A percentile compares a stretch with the other conserved stretches of the same genome.
These are phyloP conservation scores for Syngnathoides biaculeatus DNA, from an alignment of 2,113 vertebrate species.

Conservation along the genomic window DNA sequence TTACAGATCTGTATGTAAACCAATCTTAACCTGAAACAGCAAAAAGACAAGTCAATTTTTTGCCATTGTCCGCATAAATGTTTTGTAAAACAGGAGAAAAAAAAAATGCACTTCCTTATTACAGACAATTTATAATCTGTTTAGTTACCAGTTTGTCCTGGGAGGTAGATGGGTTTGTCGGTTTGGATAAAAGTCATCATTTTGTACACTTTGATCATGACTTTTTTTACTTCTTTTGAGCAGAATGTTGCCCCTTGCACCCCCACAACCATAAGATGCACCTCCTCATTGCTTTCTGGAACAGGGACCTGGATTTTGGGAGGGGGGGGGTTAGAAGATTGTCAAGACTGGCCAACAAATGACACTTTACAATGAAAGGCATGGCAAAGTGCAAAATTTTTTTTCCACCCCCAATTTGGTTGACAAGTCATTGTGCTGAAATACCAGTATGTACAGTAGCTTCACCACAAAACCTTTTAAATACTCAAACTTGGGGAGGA, in stretches of 20 bases:
- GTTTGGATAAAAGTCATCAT: conserved; percentile 60
- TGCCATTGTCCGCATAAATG: too few relatives aligned
- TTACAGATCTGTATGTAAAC: too few relatives aligned
- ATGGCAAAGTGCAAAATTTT: not conserved
- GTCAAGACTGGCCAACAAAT: not conserved
- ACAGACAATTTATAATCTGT: not conserved
- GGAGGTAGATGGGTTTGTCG: conserved; percentile 69
- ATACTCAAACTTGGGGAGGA: not conserved
- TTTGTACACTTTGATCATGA: conserved; percentile 42
- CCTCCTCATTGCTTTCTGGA: conserved; percentile 4
- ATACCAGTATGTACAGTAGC: not conserved
- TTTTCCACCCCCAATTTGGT: too few relatives aligned
- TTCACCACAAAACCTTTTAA: too few relatives aligned
- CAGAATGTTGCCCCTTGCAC: conserved; percentile 50
- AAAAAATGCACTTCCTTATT: not conserved
- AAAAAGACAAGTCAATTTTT: too few relatives aligned
- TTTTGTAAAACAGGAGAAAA: too few relatives aligned
- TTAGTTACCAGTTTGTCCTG: conserved; percentile 67
- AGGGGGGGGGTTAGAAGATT: too few relatives aligned
- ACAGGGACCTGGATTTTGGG: conserved; percentile 55
- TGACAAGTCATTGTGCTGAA: too few relatives aligned
- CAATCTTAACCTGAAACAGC: too few relatives aligned
- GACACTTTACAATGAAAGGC: not conserved
- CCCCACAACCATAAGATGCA: conserved; percentile 47
- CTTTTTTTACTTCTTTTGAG: conserved; percentile 53